These are phyloP conservation scores for Parapsyche elsis DNA, from an alignment of 1,140 invertebrate species.

Conservation along the genomic window DNA sequence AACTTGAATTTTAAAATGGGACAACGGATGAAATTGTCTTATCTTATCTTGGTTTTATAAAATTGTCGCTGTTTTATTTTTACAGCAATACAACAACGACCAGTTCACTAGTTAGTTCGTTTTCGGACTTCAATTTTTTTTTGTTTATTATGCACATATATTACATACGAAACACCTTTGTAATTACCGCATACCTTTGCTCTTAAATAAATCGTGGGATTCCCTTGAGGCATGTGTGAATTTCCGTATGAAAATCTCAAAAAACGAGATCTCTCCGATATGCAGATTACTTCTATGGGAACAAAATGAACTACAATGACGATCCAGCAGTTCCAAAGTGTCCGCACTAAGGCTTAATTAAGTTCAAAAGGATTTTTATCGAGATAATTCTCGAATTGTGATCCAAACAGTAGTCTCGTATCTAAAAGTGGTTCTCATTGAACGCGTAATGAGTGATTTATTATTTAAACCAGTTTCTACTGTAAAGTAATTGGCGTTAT, in stretches of 20 bases:
- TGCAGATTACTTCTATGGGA: neutral
- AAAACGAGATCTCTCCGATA: neutral
- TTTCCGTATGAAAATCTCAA: neutral
- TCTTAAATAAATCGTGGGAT: neutral
- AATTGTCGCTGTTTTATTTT: neutral
- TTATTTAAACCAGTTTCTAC: slow-evolving; percentile 1
- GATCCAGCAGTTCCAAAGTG: neutral
- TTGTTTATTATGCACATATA: too few species aligned
- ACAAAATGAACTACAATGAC: neutral
- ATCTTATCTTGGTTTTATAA: neutral
- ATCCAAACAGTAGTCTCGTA: neutral
- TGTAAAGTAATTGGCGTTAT: neutral
- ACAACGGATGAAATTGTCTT: neutral
- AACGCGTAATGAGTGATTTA: neutral
- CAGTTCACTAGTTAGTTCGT: too few species aligned
- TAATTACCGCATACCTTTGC: neutral
- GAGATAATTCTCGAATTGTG: neutral
- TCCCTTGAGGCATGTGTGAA: neutral
- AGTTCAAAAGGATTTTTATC: neutral
- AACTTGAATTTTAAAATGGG: neutral
- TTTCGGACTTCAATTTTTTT: too few species aligned
- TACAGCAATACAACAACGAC: too few species aligned
- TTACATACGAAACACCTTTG: neutral
- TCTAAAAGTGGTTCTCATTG: slow-evolving; percentile 1
- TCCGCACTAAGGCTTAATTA: neutral